These are phyloP conservation scores for Brachionus rubens DNA, from an alignment of 1,140 invertebrate genomes.

Conservation along the genomic window DNA sequence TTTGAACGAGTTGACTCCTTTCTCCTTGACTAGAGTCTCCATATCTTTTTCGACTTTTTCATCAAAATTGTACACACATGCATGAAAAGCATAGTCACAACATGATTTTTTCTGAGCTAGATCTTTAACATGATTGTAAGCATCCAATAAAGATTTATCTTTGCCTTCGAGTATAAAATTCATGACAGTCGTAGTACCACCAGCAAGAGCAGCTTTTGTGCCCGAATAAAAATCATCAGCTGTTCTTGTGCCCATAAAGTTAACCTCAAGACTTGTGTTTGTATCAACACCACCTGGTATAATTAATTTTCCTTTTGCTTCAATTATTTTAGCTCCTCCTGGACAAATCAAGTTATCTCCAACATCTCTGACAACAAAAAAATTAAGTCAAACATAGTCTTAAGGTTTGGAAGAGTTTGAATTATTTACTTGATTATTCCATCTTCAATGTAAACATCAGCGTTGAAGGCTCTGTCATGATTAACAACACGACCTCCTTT, in stretches of 20 bases:
- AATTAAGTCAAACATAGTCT: neutral
- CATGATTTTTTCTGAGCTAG: conserved; percentile 93
- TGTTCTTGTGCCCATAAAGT: conserved; percentile 76
- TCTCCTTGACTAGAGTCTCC: conserved; percentile 63
- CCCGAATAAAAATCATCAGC: conserved; percentile 85
- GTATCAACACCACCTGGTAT: conserved; percentile 83
- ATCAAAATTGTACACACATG: conserved; percentile 85
- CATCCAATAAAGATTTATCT: conserved; percentile 69
- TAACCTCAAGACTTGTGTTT: conserved; percentile 80
- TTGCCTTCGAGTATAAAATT: conserved; percentile 50
- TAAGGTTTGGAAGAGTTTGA: too few relatives aligned
- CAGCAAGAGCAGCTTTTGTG: conserved; percentile 80
- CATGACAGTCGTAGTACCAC: conserved; percentile 86
- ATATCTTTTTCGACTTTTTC: conserved; percentile 65
- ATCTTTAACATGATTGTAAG: conserved; percentile 81
- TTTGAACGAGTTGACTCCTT: conserved; percentile 91
- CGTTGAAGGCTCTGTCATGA: conserved; percentile 81
- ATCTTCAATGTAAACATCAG: conserved; percentile 89
- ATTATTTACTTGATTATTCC: conserved; percentile 71
- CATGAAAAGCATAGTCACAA: conserved; percentile 92
- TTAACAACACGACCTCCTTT: conserved; percentile 93
- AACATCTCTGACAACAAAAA: conserved; percentile 63
- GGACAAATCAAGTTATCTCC: conserved; percentile 77
- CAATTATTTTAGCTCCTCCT: conserved; percentile 72
- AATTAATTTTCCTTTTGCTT: conserved; percentile 75